phyloP scores from a whole-genome alignment of 1,140 invertebrate species.

The Zaprionus camerounensis region DNA sequence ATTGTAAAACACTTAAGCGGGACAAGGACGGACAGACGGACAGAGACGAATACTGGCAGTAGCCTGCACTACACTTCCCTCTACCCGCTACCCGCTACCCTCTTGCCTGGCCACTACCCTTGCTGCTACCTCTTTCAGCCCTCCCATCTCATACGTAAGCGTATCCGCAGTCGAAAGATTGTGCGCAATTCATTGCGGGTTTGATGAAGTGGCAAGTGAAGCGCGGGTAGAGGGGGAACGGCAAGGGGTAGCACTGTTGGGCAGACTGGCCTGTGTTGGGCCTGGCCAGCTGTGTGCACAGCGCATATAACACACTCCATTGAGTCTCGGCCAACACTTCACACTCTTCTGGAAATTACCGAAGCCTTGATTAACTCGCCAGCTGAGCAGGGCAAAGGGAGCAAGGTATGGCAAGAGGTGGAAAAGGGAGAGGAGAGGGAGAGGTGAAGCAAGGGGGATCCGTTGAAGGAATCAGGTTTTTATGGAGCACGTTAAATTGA shows the following conservation, averaged over 20 bases:
- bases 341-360: slow-evolving; percentile 76
- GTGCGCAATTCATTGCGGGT: slow-evolving; percentile 51
- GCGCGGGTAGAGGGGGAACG: not conserved
- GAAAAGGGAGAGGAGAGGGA: not conserved
- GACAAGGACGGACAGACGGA: slow-evolving; percentile 22
- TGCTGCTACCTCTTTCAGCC: not conserved
- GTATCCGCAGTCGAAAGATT: slow-evolving; percentile 36
- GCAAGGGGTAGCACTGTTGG: not conserved
- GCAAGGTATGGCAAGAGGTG: not conserved
- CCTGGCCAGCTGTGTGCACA: slow-evolving; percentile 41
- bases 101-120: not conserved
- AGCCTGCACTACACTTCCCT: not conserved
- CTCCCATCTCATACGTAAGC: not conserved
- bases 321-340: slow-evolving; percentile 72
- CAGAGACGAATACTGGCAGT: slow-evolving; percentile 7
- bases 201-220: slow-evolving; percentile 45
- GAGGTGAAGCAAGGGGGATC: not conserved
- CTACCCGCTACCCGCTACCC: not conserved
- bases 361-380: slow-evolving; percentile 76
- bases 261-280: slow-evolving; percentile 22
- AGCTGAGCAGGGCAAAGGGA: slow-evolving; percentile 8
- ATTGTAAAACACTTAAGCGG: slow-evolving; percentile 78
- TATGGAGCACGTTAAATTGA: slow-evolving; percentile 69
- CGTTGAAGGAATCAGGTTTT: slow-evolving; percentile 12
- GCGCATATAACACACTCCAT: slow-evolving; percentile 76